phyloP scores from a whole-genome alignment of 1,140 invertebrate species.

The Drosophila seguyi region DNA sequence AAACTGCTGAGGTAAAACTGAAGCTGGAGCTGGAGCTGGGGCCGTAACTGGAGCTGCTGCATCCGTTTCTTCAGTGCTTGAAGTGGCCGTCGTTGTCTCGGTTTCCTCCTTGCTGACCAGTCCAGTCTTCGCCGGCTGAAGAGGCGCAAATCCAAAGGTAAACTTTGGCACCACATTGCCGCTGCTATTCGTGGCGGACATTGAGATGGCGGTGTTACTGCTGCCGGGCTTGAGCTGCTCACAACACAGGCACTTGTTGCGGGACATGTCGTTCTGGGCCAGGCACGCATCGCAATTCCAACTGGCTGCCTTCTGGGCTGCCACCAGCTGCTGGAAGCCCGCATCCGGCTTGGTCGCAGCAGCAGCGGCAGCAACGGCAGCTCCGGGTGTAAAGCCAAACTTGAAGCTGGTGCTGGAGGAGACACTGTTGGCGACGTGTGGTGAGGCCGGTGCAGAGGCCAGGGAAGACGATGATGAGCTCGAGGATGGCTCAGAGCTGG shows the following conservation, averaged over 20 bases:
- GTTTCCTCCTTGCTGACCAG: conserved; percentile 3
- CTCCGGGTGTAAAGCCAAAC: conserved; percentile 22
- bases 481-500: conserved; percentile 1
- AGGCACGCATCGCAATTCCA: conserved; percentile 90
- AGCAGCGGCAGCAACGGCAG: conserved; percentile 11
- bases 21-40: conserved; percentile 3
- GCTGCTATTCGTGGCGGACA: conserved; percentile 31
- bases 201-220: conserved; percentile 30
- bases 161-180: conserved; percentile 86
- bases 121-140: not conserved
- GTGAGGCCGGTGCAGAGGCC: not conserved
- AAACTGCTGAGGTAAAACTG: conserved; percentile 5
- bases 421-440: conserved; percentile 5
- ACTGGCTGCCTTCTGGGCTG: conserved; percentile 83
- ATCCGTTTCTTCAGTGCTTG: conserved; percentile 7
- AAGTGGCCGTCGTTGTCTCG: conserved; percentile 1
- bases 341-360: conserved; percentile 58
- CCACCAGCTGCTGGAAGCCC: conserved; percentile 74
- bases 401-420: conserved; percentile 51
- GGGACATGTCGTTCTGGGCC: conserved; percentile 87
- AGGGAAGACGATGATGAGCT: conserved; percentile 3
- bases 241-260: conserved; percentile 89
- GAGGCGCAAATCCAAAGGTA: conserved; percentile 74
- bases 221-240: conserved; percentile 88
- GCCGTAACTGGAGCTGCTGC: conserved; percentile 1